These are phyloP conservation scores for Tupaia chinensis DNA, from an alignment of 2,113 vertebrate species.

Conservation along the genomic window DNA sequence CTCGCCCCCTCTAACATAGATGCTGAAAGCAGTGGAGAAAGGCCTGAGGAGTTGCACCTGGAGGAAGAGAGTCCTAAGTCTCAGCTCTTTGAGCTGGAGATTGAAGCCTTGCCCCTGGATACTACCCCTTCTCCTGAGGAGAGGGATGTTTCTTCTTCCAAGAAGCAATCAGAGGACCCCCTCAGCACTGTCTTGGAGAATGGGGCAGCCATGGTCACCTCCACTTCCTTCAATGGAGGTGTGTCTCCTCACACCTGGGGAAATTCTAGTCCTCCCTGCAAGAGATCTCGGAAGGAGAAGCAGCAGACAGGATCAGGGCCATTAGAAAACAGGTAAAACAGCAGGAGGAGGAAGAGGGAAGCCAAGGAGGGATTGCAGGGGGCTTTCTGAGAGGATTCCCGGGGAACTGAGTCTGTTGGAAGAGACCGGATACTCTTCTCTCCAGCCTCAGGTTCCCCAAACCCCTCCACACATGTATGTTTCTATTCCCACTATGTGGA, in stretches of 20 bases:
- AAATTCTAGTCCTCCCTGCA: conserved; percentile 65
- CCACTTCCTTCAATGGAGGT: conserved; percentile 81
- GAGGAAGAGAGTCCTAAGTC: conserved; percentile 68
- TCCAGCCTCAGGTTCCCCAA: not conserved
- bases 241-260: conserved; percentile 73
- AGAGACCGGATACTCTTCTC: not conserved
- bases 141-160: conserved; percentile 66
- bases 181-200: conserved; percentile 85
- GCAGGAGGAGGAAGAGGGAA: not conserved
- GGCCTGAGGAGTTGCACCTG: conserved; percentile 17
- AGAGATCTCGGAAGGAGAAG: conserved; percentile 77
- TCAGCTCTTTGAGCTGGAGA: conserved; percentile 77
- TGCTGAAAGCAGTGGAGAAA: conserved; percentile 58
- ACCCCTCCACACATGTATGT: not conserved
- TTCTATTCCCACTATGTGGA: conserved; percentile 59
- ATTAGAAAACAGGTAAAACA: conserved; percentile 67
- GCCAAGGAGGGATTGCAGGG: not conserved
- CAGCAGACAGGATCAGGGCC: conserved; percentile 79
- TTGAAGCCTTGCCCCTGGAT: conserved; percentile 75
- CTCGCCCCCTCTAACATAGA: not conserved
- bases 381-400: not conserved
- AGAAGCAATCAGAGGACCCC: conserved; percentile 70
- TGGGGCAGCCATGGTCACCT: conserved; percentile 74
- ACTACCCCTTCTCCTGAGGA: conserved; percentile 74
- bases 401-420: conserved; percentile 11